phyloP scores from a whole-genome alignment of 2,113 vertebrate species.

The Oceanites oceanicus region DNA sequence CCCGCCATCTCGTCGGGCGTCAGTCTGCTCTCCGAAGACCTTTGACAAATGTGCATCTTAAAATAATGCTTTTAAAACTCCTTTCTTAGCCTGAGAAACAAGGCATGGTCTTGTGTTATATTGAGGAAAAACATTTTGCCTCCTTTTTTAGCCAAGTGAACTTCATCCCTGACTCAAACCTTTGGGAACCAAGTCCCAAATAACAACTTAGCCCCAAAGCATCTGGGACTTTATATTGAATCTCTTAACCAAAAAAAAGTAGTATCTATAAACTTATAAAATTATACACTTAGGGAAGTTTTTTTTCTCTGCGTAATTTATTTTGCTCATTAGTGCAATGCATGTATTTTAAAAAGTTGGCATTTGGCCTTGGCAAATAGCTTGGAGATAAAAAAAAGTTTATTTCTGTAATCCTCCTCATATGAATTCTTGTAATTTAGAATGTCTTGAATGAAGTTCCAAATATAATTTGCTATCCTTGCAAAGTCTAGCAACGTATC shows the following conservation, averaged over 20 bases:
- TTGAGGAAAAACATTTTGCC: background rate
- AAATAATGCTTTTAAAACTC: background rate
- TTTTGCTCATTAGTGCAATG: background rate
- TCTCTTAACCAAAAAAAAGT: background rate
- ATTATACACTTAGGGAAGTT: background rate
- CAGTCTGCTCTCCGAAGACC: background rate
- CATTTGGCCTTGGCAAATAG: conserved; percentile 37
- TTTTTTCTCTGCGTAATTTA: background rate
- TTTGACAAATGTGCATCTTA: background rate
- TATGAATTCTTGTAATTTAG: background rate
- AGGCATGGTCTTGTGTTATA: background rate
- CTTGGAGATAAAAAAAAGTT: conserved; percentile 1
- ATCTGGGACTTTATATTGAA: background rate
- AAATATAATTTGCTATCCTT: background rate
- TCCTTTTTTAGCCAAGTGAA: background rate
- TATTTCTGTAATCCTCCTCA: background rate
- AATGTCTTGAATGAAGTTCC: background rate
- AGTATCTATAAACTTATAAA: background rate
- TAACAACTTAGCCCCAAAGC: background rate
- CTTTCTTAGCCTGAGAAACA: background rate
- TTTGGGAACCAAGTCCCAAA: background rate
- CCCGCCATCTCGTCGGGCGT: background rate
- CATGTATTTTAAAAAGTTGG: background rate
- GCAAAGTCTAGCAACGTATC: background rate
- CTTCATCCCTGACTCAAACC: background rate